Evolutionary conservation across 2,888 invertebrate species (phyloP), one percentile per base, ranked within the genome.

Genomic region (Coelopa pilipes): DNA sequence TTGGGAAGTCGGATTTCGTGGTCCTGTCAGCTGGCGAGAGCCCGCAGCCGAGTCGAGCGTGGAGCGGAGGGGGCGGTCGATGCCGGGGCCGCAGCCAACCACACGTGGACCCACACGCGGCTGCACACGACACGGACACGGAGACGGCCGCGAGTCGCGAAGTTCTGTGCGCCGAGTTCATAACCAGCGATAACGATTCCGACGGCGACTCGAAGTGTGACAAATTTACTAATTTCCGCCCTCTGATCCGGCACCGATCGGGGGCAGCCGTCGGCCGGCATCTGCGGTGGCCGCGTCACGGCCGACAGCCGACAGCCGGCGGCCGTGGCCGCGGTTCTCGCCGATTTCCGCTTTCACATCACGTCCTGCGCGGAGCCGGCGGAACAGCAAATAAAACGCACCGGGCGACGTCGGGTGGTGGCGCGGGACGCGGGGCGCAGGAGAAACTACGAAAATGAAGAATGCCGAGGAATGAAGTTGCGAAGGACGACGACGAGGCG

Each of bases 221-320:
- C 78, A 78, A 78, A 77, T 76, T 78, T 77, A 75, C 75, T 79
- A 78, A 79, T 79, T 78, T 77, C 77, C 76, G 71, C 66, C 4
- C 34, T 34, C 34, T 34, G 34, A 34, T 34, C 34, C 34, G n/a
- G n/a, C n/a, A n/a, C n/a, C n/a, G n/a, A n/a, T 34, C 7, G 4
- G 34, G 7, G 7, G 15, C 46, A 11, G 24, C 34, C 34, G 45
- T 21, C 11, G 34, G 62, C 34, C 34, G 12, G 15, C 45, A n/a
- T 62, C 34, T 62, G 62, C 34, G 62, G 62, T 34, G 34, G 34
- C 45, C 34, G 34, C 62, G 13, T 34, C n/a, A 10, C 19, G 17
- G 19, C 19, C 3, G 19, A 19, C 53, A 13, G 53, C 53, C n/a
- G 3, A 2, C n/a, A 53, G 10, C 53, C 3, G 53, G 3, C n/a